These are phyloP conservation scores for Cuculus canorus DNA, from an alignment of 2,797 vertebrate genomes.

Conservation along the genomic window DNA sequence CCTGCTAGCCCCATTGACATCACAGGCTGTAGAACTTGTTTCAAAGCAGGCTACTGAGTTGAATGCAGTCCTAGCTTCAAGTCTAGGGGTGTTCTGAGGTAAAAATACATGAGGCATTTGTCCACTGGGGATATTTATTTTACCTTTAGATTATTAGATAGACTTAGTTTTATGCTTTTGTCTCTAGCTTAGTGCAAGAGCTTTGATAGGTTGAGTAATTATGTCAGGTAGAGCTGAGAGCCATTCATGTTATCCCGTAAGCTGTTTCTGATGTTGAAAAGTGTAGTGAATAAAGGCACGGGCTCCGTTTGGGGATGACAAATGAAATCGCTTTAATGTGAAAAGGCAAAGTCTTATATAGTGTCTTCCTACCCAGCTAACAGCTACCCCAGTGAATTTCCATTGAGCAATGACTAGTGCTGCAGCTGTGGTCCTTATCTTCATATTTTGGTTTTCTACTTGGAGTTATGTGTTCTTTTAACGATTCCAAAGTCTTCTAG, in stretches of 20 bases:
- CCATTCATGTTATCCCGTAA: not conserved
- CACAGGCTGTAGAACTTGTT: not conserved
- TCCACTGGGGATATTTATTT: not conserved
- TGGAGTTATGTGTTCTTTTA: too few relatives aligned
- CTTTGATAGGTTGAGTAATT: not conserved
- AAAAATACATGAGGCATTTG: not conserved
- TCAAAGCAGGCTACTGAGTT: not conserved
- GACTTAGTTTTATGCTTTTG: not conserved
- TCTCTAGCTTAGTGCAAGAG: not conserved
- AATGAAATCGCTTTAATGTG: too few relatives aligned
- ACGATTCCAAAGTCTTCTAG: too few relatives aligned
- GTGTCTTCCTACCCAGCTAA: too few relatives aligned
- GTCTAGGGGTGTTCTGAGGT: not conserved
- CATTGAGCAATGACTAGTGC: too few relatives aligned
- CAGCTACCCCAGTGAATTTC: too few relatives aligned
- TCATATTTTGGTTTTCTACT: too few relatives aligned
- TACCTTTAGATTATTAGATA: not conserved
- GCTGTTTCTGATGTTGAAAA: conserved; percentile 2
- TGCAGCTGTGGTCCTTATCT: too few relatives aligned
- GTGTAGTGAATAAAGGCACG: too few relatives aligned
- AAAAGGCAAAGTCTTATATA: too few relatives aligned
- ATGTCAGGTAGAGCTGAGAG: not conserved
- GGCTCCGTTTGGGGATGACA: too few relatives aligned
- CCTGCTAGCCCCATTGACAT: not conserved
- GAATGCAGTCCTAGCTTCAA: not conserved